Conservation (phyloP, 2,888 invertebrate genomes). For the Metellina segmentata region DNA sequence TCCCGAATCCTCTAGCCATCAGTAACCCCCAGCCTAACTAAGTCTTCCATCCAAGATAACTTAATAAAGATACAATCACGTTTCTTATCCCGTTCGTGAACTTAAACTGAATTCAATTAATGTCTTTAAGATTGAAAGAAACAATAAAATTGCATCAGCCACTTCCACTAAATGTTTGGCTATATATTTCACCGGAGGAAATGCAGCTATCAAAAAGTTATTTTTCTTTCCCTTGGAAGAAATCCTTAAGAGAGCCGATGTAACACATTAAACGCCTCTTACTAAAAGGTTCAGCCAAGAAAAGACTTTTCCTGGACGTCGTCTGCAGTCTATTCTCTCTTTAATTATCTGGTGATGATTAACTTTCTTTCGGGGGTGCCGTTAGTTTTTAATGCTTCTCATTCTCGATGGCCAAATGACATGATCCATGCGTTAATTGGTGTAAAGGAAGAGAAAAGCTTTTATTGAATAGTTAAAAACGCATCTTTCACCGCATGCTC, state of each 20-base stretch:
- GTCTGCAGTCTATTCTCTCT: background rate
- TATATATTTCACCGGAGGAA: background rate
- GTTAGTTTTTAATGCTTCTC: too few relatives aligned
- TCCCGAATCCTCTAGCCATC: too few relatives aligned
- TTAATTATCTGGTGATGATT: too few relatives aligned
- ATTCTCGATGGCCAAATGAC: too few relatives aligned
- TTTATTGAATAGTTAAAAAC: too few relatives aligned
- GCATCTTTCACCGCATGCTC: too few relatives aligned
- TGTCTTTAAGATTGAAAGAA: conserved; percentile 7
- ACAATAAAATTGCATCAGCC: conserved; percentile 5
- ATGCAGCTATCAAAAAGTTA: background rate
- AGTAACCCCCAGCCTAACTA: too few relatives aligned
- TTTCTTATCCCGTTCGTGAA: conserved; percentile 5
- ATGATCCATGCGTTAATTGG: too few relatives aligned
- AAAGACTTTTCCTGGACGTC: background rate
- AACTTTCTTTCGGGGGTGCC: too few relatives aligned
- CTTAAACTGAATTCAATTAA: conserved; percentile 21
- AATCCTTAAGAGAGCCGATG: background rate
- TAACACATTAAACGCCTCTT: conserved; percentile 10
- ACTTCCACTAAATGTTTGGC: conserved; percentile 8
- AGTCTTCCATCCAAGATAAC: background rate
- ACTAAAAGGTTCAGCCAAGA: conserved; percentile 10
- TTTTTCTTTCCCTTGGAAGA: conserved; percentile 2
- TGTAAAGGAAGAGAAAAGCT: too few relatives aligned
- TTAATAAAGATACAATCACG: conserved; percentile 9